Percentiles rank a stretch among this genome's conserved stretches.
phyloP scores from a whole-genome alignment of 2,888 invertebrate genomes.

The Anagyrus pseudococci region DNA sequence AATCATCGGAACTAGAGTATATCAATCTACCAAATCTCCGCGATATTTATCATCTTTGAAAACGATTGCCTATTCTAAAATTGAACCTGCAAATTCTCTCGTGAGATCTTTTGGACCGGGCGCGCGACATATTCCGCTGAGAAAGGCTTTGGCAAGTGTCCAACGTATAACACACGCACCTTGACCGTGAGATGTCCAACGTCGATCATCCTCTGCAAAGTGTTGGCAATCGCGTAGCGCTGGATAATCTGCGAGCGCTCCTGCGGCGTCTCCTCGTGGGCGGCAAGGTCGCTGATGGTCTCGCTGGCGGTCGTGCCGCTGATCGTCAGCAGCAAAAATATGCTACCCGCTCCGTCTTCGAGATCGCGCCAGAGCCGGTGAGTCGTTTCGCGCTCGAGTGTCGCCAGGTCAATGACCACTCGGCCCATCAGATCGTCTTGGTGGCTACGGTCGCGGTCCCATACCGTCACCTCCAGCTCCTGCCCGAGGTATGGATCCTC shows the following conservation, averaged over 20 bases:
- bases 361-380: constrained; percentile 88
- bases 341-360: constrained; percentile 86
- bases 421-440: constrained; percentile 88
- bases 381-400: constrained; percentile 87
- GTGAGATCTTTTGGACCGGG: too few species aligned
- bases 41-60: too few species aligned
- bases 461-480: constrained; percentile 88
- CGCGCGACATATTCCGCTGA: too few species aligned
- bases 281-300: constrained; percentile 89
- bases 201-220: constrained; percentile 79
- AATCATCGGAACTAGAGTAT: too few species aligned
- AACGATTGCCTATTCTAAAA: too few species aligned
- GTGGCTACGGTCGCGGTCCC: constrained; percentile 85
- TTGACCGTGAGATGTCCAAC: constrained; percentile 95
- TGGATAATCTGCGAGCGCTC: constrained; percentile 65
- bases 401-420: constrained; percentile 82
- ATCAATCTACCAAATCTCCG: too few species aligned
- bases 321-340: constrained; percentile 90
- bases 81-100: too few species aligned
- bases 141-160: too few species aligned
- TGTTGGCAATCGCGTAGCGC: constrained; percentile 58
- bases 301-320: constrained; percentile 94
- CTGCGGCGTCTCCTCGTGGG: constrained; percentile 80
- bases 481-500: constrained; percentile 85
- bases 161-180: too few species aligned